Evolutionary conservation across 2,113 vertebrate species (phyloP).

Genomic region (Corydoras maculifer): DNA sequence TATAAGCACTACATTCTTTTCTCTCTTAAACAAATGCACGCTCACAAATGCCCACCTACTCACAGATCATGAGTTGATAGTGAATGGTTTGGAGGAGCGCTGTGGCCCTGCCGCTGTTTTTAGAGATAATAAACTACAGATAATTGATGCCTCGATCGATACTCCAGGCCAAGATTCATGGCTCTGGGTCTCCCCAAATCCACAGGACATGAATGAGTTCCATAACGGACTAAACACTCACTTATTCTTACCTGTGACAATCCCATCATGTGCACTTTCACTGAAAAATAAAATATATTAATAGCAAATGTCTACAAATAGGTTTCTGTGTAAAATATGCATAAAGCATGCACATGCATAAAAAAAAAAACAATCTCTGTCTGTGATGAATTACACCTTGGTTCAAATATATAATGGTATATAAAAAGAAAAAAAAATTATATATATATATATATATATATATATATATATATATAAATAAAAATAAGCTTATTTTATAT

Average conservation of each 20-base stretch:
- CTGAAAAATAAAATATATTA: background rate
- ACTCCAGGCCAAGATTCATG: conserved; percentile 51
- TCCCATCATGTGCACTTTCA: conserved; percentile 25
- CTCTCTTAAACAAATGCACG: conserved; percentile 27
- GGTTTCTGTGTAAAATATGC: no score
- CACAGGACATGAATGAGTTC: conserved; percentile 41
- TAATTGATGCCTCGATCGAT: conserved; percentile 45
- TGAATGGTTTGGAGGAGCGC: conserved; percentile 20
- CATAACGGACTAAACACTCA: conserved; percentile 33
- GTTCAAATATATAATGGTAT: no score
- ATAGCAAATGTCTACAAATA: no score
- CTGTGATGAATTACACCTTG: no score
- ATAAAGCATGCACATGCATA: no score
- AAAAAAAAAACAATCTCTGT: no score
- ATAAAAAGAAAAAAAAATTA: no score
- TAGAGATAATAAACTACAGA: conserved; percentile 31
- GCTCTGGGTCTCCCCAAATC: conserved; percentile 50
- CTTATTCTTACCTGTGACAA: conserved; percentile 45
- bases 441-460: no score
- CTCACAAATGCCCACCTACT: conserved; percentile 34
- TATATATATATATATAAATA: no score
- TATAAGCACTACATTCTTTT: background rate
- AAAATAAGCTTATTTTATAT: no score
- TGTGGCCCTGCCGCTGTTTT: conserved; percentile 18
- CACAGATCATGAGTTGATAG: conserved; percentile 8